A percentile compares a stretch with the other conserved stretches of the same genome.
Evolutionary conservation across 1,140 invertebrate genomes (phyloP).

Genomic region (Mamestra configurata): DNA sequence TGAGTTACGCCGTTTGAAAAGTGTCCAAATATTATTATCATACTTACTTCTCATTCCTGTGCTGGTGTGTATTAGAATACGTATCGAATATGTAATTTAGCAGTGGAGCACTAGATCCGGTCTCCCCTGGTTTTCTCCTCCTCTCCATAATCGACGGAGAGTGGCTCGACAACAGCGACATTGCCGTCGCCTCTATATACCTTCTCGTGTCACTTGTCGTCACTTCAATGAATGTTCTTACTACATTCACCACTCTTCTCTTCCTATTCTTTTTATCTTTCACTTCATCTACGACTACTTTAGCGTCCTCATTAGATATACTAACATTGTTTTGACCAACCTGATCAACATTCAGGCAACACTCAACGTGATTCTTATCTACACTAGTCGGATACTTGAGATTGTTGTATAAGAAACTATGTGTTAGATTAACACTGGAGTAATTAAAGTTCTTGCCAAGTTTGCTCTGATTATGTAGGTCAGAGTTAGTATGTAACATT

Average conservation of each 20-base stretch:
- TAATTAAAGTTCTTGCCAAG: constrained; percentile 61
- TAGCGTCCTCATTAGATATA: constrained; percentile 63
- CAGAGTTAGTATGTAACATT: constrained; percentile 74
- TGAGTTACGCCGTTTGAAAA: too few species aligned
- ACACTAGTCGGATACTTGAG: constrained; percentile 55
- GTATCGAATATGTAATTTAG: constrained; percentile 86
- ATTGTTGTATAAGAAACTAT: constrained; percentile 68
- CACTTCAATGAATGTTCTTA: constrained; percentile 59
- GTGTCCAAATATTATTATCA: too few species aligned
- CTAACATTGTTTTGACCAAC: constrained; percentile 50
- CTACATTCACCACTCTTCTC: constrained; percentile 71
- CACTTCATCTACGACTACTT: constrained; percentile 61
- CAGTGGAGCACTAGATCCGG: constrained; percentile 80
- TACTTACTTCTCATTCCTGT: constrained; percentile 82
- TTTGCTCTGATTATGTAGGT: constrained; percentile 66
- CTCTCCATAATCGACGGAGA: constrained; percentile 67
- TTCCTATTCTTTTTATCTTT: constrained; percentile 69
- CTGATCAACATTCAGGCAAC: constrained; percentile 62
- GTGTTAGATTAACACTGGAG: constrained; percentile 64
- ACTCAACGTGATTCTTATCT: constrained; percentile 63
- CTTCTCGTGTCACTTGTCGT: constrained; percentile 52
- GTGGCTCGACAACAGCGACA: constrained; percentile 54
- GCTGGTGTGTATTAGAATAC: constrained; percentile 83
- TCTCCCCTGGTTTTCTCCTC: constrained; percentile 74
- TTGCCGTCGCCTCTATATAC: constrained; percentile 59